Conservation (phyloP, 2,888 invertebrate genomes). For the Drosophila algonquin region DNA sequence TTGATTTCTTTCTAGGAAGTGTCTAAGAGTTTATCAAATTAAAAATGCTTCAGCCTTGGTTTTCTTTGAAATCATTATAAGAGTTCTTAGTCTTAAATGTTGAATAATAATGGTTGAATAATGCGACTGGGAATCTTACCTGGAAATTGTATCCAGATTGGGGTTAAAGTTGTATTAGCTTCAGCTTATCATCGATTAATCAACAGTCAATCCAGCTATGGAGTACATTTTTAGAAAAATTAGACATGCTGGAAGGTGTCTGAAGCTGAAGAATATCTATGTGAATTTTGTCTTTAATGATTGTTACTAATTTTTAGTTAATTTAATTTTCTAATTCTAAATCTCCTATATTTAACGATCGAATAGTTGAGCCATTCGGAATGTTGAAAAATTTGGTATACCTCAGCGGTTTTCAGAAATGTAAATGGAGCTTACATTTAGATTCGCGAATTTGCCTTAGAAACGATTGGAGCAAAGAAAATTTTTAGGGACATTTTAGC, state of each 20-base stretch:
- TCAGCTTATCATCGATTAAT: not conserved
- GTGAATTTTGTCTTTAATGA: too few species aligned
- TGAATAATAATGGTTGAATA: not conserved
- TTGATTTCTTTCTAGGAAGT: conserved; percentile 20
- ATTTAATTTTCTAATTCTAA: too few species aligned
- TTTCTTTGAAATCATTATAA: not conserved
- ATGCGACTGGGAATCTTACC: not conserved
- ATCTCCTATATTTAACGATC: too few species aligned
- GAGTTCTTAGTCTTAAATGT: not conserved
- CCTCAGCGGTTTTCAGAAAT: too few species aligned
- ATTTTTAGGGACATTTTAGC: too few species aligned
- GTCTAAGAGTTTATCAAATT: conserved; percentile 8
- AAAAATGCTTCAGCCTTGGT: conserved; percentile 14
- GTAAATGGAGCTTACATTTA: too few species aligned
- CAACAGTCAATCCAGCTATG: not conserved
- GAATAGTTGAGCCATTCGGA: too few species aligned
- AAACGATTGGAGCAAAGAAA: too few species aligned
- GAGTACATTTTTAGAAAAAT: not conserved
- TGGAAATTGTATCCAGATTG: not conserved
- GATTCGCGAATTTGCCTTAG: too few species aligned
- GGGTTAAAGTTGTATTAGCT: not conserved
- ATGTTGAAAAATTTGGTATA: too few species aligned
- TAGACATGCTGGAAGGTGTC: not conserved
- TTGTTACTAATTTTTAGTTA: too few species aligned
- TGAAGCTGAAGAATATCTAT: not conserved